Evolutionary conservation across 2,888 invertebrate genomes (phyloP), one percentile per base, ranked within the genome.

Genomic region (Caradrina kadenii): DNA sequence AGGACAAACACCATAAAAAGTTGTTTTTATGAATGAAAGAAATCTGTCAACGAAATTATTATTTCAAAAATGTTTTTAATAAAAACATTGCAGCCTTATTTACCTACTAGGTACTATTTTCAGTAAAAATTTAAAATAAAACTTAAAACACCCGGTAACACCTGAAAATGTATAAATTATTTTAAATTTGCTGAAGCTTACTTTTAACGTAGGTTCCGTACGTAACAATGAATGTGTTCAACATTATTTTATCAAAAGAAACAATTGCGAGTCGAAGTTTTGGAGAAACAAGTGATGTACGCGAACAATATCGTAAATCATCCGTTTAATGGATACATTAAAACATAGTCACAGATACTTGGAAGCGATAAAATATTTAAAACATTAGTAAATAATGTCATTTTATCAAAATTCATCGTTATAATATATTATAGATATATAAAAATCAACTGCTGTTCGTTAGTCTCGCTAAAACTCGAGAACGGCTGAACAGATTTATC

Each of bases 151-250:
- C 4, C 15, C 35, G 31, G 52, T 35, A 54, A 45, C 61, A 55
- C 42, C 48, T 66, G 66, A n/a, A 8, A 21, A 31, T 39, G 39
- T 11, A 31, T 42, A 31, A 15, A n/a, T 39, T 53, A 31, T 31
- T 61, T 15, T 63, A 35, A 63, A 63, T 61, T 67, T 21, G 21
- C 17, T 53, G 26, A 63, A 71, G 6, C 31, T 53, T 55, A 17
- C n/a, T 0, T 63, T 35, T 21, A 17, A 31, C 26, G 5, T 35
- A 39, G 39, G 39, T 39, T n/a, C 56, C 56, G 45, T 10, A 26
- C n/a, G 45, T 55, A 49, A 42, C 49, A 49, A 63, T 53, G 61
- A 55, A 61, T 35, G 2, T 26, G n/a, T 31, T 22, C 8, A 22
- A 55, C n/a, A 17, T 39, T 45, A 21, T 21, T 68, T 21, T 39